Conservation (phyloP, 1,140 invertebrate species). For the Hypothenemus hampei region DNA sequence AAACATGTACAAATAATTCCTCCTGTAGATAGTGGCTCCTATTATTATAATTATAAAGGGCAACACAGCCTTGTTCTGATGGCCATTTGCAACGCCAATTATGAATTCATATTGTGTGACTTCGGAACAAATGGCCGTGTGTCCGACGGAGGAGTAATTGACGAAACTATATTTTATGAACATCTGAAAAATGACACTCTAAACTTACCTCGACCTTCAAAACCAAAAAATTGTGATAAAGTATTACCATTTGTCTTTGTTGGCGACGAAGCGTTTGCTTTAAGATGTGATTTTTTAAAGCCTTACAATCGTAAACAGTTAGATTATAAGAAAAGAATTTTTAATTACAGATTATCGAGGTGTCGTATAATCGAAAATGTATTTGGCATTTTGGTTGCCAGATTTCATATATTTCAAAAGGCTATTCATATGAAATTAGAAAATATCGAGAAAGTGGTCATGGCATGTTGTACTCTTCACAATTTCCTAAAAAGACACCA, state of each 20-base stretch:
- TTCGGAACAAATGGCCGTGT: neutral
- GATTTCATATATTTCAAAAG: conserved; percentile 14
- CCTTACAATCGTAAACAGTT: conserved; percentile 9
- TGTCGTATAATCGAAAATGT: conserved; percentile 13
- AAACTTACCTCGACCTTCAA: conserved; percentile 4
- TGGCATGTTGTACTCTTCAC: neutral
- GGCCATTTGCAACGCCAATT: too few relatives aligned
- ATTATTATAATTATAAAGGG: too few relatives aligned
- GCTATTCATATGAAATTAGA: conserved; percentile 11
- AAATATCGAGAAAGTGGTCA: conserved; percentile 14
- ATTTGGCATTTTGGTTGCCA: conserved; percentile 15
- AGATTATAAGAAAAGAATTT: conserved; percentile 8
- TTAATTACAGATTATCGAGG: conserved; percentile 16
- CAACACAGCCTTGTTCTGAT: too few relatives aligned
- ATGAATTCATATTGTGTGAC: too few relatives aligned
- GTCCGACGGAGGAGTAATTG: conserved; percentile 5
- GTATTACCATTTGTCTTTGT: conserved; percentile 38
- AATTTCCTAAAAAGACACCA: too few relatives aligned
- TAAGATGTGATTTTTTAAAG: conserved; percentile 12
- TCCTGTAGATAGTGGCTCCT: too few relatives aligned
- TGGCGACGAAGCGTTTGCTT: conserved; percentile 15
- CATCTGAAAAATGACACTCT: conserved; percentile 1
- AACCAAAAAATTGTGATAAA: neutral
- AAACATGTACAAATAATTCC: too few relatives aligned
- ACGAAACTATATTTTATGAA: conserved; percentile 4